Evolutionary conservation across 2,797 vertebrate genomes (phyloP).

Genomic region (Tenualosa ilisha): DNA sequence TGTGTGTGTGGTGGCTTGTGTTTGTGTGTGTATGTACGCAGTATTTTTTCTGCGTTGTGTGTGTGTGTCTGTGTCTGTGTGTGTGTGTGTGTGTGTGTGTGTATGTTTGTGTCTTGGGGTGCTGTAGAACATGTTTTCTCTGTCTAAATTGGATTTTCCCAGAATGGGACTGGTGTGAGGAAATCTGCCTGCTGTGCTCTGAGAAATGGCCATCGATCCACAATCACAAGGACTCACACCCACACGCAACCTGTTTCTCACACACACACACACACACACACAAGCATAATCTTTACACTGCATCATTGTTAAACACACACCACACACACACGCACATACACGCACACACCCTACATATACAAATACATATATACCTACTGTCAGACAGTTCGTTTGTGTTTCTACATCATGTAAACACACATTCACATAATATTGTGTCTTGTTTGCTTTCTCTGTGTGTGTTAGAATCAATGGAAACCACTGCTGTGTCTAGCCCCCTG

Average conservation of each 20-base stretch:
- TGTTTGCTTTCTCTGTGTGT: neutral
- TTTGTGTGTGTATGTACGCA: too few relatives aligned
- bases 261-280: too few relatives aligned
- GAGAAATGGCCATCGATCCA: neutral
- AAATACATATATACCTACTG: too few relatives aligned
- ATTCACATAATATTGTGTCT: too few relatives aligned
- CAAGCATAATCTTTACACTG: too few relatives aligned
- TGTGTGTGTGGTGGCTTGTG: neutral
- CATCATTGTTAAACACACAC: too few relatives aligned
- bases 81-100: neutral
- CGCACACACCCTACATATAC: too few relatives aligned
- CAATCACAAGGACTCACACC: neutral
- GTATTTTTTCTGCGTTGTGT: too few relatives aligned
- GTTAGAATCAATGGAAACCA: neutral
- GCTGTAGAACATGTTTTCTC: constrained; percentile 12
- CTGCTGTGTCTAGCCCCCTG: neutral
- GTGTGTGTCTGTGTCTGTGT: neutral
- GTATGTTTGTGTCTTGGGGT: neutral
- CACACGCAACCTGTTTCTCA: neutral
- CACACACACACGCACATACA: too few relatives aligned
- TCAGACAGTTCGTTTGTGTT: too few relatives aligned
- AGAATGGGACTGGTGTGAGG: neutral
- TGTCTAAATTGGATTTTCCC: neutral
- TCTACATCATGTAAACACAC: too few relatives aligned
- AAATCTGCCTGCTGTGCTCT: neutral